Percentiles rank a stretch among this genome's conserved stretches.
Evolutionary conservation across 2,113 vertebrate species (phyloP).

Genomic region (Periophthalmodon schlosseri): DNA sequence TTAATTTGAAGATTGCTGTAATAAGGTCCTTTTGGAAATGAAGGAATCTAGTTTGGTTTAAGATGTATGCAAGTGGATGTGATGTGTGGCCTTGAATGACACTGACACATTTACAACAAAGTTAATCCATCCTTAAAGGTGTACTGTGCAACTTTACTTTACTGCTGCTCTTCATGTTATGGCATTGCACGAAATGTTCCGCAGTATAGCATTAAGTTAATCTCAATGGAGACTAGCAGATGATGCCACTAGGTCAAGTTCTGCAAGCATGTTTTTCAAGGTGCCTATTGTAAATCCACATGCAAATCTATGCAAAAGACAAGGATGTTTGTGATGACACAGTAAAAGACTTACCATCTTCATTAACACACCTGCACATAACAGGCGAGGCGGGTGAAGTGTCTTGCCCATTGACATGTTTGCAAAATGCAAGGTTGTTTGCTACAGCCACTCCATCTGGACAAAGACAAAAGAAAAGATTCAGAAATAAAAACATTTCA

Average conservation of each 20-base stretch:
- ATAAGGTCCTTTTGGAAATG: not conserved
- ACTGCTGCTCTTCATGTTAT: not conserved
- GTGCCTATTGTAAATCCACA: not conserved
- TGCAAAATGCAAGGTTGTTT: not conserved
- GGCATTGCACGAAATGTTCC: not conserved
- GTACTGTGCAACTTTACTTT: too few relatives aligned
- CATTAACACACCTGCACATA: not conserved
- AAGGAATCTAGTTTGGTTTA: not conserved
- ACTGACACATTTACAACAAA: not conserved
- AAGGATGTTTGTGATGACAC: not conserved
- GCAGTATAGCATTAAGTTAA: not conserved
- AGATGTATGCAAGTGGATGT: not conserved
- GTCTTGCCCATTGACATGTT: not conserved
- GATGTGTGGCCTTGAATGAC: not conserved
- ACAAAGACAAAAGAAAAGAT: conserved; percentile 1
- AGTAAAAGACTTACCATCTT: not conserved
- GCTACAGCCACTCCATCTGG: not conserved
- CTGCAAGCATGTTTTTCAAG: too few relatives aligned
- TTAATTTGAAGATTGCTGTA: not conserved
- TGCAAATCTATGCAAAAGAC: not conserved
- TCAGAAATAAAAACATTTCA: not conserved
- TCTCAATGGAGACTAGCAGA: not conserved
- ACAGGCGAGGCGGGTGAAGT: not conserved
- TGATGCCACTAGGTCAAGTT: too few relatives aligned
- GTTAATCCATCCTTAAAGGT: too few relatives aligned